Base-by-base conservation (phyloP, 2,888 invertebrate genomes). In the Rotaria sp. region DNA sequence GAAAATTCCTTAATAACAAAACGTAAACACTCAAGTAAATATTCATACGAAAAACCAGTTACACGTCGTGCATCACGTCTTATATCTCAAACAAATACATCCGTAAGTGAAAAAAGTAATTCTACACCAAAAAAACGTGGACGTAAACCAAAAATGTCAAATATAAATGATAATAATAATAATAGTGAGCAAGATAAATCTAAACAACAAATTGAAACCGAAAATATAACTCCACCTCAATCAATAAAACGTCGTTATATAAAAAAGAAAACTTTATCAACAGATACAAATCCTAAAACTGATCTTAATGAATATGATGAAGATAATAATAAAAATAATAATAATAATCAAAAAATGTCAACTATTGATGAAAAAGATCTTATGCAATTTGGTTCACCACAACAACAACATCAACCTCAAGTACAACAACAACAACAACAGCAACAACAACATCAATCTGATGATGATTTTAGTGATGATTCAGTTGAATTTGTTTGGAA, bases 381-480 rank as follows among this genome's bases (percentile, higher is more conserved):
- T 35, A 67, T 67, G 67, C 67, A 67, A 67, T 67, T 67, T 26
- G 67, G 67, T 35, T 67, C 67, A 67, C 67, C 67, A 38, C 67
- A 67, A 35, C 67, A 67, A 38, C 67, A 35, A 38, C 1, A 18
- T 35, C 67, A 67, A 55, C 8, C 55, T 24, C 55, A 55, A 55
- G 0, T 2, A 2, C 35, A 67, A 35, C 67, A 18, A 67, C 35
- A 8, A 41, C 41, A 24, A 75, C 75, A 38, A 80, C 45, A 41
- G 26, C 38, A 18, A 80, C 41, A 26, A 18, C 38, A 41, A 24
- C 26, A 80, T 41, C 26, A 80, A 45, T n/a, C 24, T 41, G 45
- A 80, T 41, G 80, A 80, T 10, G 80, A 80, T n/a, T 41, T 45
- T 45, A 80, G 80, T 80, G 80, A 80, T n/a, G 80, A 80, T 80